Evolutionary conservation across 2,113 vertebrate species (phyloP), one percentile per base, ranked within the genome.

Genomic region (Empidonax alnorum): DNA sequence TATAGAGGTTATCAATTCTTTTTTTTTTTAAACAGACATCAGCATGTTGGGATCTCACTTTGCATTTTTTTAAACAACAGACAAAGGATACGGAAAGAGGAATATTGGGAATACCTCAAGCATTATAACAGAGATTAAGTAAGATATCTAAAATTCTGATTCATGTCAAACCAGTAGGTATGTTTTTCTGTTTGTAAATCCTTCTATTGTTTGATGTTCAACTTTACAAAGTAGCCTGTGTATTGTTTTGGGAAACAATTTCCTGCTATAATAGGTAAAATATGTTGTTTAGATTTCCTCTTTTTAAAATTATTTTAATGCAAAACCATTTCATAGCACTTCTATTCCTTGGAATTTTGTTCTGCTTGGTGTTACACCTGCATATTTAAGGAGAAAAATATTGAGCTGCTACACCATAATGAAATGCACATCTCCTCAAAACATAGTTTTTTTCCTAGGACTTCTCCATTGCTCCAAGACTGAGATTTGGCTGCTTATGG

Each of bases 181-280:
- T 87, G 47, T 14, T 39, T 16, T 73, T 56, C 42, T 74, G 41
- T 78, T 65, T 61, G 2, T 6, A 94, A 90, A 4, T 56, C 52
- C n/a, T 41, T 87, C 73, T 78, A 13, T 81, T 76, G 27, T 76
- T 62, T 74, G 18, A 90, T 55, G 41, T 1, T 63, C 44, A 87
- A 39, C 31, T 73, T 61, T 68, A 68, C 16, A 24, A 87, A 92
- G 28, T 37, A 91, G 17, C 44, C 20, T 30, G 15, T 30, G n/a
- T 49, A 53, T 61, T 92, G 59, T 74, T 95, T 90, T 58, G 78
- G 56, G 22, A 96, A 97, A 93, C 30, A 73, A 85, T 90, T 96
- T 87, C 65, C 73, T 94, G 44, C 39, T 42, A 76, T 76, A 91
- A 55, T 59, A 94, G 90, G n/a, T 47, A 92, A 91, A 96, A 87